phyloP scores from a whole-genome alignment of 2,888 invertebrate genomes.

The Caenorhabditis sinica region DNA sequence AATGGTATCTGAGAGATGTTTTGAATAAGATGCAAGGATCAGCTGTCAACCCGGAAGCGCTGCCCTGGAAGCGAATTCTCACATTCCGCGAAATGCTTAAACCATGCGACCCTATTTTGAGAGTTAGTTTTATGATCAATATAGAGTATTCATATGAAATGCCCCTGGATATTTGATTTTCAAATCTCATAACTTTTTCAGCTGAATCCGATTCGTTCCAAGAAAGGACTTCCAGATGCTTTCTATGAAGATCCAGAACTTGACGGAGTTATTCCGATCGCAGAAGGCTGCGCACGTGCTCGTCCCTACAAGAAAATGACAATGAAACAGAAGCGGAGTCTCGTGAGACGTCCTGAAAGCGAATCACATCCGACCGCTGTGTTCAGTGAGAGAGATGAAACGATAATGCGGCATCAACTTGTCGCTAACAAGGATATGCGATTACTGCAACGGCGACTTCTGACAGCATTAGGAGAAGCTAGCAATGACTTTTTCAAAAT shows the following conservation, averaged over 20 bases:
- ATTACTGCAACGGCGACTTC: slow-evolving; percentile 68
- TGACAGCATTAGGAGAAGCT: slow-evolving; percentile 68
- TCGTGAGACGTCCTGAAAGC: slow-evolving; percentile 71
- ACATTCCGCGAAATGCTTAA: slow-evolving; percentile 45
- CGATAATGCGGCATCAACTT: slow-evolving; percentile 73
- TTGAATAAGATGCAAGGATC: slow-evolving; percentile 61
- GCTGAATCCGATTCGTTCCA: slow-evolving; percentile 51
- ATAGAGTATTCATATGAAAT: no score
- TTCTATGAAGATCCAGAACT: slow-evolving; percentile 72
- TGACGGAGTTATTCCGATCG: slow-evolving; percentile 69
- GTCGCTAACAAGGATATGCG: slow-evolving; percentile 71
- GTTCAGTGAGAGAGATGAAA: slow-evolving; percentile 77
- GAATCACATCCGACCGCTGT: slow-evolving; percentile 51
- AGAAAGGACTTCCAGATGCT: slow-evolving; percentile 56
- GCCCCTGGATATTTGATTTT: no score
- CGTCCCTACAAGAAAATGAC: slow-evolving; percentile 71
- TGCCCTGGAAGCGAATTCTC: slow-evolving; percentile 49
- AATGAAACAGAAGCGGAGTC: slow-evolving; percentile 72
- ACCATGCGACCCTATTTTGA: slow-evolving; percentile 38
- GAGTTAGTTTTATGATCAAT: slow-evolving; percentile 37
- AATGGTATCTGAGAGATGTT: slow-evolving; percentile 45
- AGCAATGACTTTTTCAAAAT: slow-evolving; percentile 87
- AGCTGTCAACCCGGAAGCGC: neutral
- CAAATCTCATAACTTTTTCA: slow-evolving; percentile 36
- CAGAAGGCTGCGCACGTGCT: slow-evolving; percentile 72